A percentile compares a stretch with the other conserved stretches of the same genome.
Evolutionary conservation across 2,113 vertebrate genomes (phyloP).

Genomic region (Oxyruncus cristatus): DNA sequence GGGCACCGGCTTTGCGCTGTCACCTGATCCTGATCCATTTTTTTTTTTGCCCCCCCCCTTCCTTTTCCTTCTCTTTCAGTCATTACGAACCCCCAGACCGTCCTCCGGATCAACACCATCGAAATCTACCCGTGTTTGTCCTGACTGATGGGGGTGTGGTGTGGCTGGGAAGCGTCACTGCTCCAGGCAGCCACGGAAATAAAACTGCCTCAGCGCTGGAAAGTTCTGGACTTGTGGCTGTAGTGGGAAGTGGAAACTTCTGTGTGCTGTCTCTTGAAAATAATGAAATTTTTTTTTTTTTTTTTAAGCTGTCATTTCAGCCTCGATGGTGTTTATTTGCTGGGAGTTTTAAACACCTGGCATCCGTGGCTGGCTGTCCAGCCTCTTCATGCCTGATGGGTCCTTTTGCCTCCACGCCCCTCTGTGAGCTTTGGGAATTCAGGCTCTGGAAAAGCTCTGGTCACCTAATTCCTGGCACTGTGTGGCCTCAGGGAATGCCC

Average conservation of each 20-base stretch:
- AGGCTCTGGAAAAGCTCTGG: background rate
- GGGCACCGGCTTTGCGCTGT: background rate
- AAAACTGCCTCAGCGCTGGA: background rate
- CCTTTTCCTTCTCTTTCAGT: slow-evolving; percentile 69
- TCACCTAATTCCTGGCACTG: rapidly evolving
- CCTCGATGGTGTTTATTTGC: background rate
- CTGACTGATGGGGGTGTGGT: rapidly evolving
- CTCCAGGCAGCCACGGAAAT: background rate
- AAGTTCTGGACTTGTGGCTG: background rate
- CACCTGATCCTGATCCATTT: background rate
- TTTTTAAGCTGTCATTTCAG: background rate
- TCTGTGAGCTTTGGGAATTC: background rate
- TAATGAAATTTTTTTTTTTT: background rate
- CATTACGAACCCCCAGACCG: slow-evolving; percentile 73
- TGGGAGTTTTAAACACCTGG: background rate
- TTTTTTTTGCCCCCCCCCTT: background rate
- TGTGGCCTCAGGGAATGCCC: background rate
- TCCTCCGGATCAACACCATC: slow-evolving; percentile 84
- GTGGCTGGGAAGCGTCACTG: background rate
- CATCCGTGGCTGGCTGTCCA: background rate
- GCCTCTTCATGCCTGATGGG: background rate
- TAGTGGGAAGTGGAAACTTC: background rate
- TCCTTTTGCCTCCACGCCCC: background rate
- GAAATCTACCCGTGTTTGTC: slow-evolving; percentile 75
- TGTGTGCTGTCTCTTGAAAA: background rate